Evolutionary conservation across 1,140 invertebrate genomes (phyloP).

Genomic region (Listronotus oregonensis): DNA sequence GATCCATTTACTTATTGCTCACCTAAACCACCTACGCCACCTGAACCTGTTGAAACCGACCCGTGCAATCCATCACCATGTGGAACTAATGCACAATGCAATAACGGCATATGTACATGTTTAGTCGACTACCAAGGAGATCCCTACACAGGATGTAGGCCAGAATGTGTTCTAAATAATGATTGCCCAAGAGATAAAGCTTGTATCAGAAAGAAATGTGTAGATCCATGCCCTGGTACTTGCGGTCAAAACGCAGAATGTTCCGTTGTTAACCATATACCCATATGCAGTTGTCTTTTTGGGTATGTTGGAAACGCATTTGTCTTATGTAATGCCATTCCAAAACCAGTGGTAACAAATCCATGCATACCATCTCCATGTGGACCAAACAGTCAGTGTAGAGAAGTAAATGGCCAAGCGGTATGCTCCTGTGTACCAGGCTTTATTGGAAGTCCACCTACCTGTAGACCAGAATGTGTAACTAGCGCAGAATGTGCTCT

Average conservation of each 20-base stretch:
- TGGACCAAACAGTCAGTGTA: conserved; percentile 73
- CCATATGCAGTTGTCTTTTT: conserved; percentile 71
- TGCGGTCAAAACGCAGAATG: conserved; percentile 76
- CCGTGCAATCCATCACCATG: conserved; percentile 77
- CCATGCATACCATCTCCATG: conserved; percentile 72
- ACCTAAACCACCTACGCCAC: conserved; percentile 58
- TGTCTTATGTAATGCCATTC: conserved; percentile 60
- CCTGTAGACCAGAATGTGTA: conserved; percentile 71
- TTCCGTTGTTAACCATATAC: conserved; percentile 74
- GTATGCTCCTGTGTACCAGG: conserved; percentile 71
- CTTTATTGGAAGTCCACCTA: conserved; percentile 70
- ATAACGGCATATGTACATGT: conserved; percentile 68
- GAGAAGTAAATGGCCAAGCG: conserved; percentile 65
- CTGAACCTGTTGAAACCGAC: conserved; percentile 58
- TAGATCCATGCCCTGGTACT: conserved; percentile 71
- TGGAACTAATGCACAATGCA: conserved; percentile 77
- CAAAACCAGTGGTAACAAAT: conserved; percentile 58
- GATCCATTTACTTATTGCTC: conserved; percentile 66
- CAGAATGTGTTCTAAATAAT: conserved; percentile 73
- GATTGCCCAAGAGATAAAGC: conserved; percentile 74
- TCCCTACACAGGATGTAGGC: conserved; percentile 65
- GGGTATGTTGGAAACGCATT: conserved; percentile 75
- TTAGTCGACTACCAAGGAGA: conserved; percentile 68
- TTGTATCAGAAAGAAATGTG: conserved; percentile 72
- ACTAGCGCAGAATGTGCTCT: conserved; percentile 67